Percentiles rank a stretch among this genome's conserved stretches.
Evolutionary conservation across 2,797 vertebrate genomes (phyloP).

Genomic region (Cygnus olor): DNA sequence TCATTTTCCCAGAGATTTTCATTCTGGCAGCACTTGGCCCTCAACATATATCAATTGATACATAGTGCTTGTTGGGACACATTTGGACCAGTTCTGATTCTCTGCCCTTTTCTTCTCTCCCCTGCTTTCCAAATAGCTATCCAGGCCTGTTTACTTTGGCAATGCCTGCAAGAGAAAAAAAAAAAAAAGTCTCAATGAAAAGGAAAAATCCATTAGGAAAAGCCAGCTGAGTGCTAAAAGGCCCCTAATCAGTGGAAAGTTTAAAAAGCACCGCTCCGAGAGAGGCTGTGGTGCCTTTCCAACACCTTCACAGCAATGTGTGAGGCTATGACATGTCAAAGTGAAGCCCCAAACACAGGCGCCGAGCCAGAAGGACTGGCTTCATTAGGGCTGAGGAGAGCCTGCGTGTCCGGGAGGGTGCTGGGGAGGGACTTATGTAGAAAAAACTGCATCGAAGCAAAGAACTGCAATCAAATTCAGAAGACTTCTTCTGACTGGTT

Average conservation of each 20-base stretch:
- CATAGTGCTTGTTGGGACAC: constrained; percentile 26
- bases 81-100: constrained; percentile 30
- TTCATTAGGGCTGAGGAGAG: neutral
- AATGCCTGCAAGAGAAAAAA: neutral
- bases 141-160: constrained; percentile 61
- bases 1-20: neutral
- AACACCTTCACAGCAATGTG: constrained; percentile 65
- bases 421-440: neutral
- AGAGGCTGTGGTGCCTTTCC: constrained; percentile 64
- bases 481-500: neutral
- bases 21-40: constrained; percentile 15
- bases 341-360: constrained; percentile 59
- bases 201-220: constrained; percentile 74
- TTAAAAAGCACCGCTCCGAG: constrained; percentile 59
- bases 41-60: constrained; percentile 17
- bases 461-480: neutral
- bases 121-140: constrained; percentile 52
- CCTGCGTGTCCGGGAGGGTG: neutral
- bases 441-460: neutral
- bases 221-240: constrained; percentile 72
- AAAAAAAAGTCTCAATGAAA: constrained; percentile 39
- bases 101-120: constrained; percentile 35
- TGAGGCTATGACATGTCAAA: constrained; percentile 70
- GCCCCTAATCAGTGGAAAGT: constrained; percentile 72
- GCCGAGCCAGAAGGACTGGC: constrained; percentile 23